Percentiles rank a stretch among this genome's conserved stretches.
phyloP scores from a whole-genome alignment of 2,888 invertebrate genomes.

The Pemphredon lugubris region DNA sequence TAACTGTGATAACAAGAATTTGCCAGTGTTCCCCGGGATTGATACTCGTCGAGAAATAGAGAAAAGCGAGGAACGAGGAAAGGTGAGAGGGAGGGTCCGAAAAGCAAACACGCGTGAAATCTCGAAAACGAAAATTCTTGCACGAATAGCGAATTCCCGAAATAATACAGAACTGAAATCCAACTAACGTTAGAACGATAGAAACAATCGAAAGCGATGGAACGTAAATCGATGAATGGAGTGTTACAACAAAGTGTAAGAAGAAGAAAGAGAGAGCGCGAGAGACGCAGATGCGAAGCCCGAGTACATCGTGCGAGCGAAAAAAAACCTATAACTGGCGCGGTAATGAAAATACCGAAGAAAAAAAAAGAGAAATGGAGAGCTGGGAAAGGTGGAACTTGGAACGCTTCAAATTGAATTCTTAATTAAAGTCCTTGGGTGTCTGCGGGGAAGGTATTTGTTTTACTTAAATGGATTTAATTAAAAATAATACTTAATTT shows the following conservation, averaged over 20 bases:
- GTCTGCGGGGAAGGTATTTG: not conserved
- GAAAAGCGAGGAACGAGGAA: not conserved
- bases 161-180: too few relatives aligned
- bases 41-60: slow-evolving; percentile 19
- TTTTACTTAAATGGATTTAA: not conserved
- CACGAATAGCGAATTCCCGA: not conserved
- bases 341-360: slow-evolving; percentile 14
- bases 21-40: slow-evolving; percentile 7
- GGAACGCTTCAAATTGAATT: slow-evolving; percentile 16
- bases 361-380: too few relatives aligned
- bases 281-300: not conserved
- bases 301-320: not conserved
- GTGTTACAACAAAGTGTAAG: not conserved
- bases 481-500: slow-evolving; percentile 4
- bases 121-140: not conserved
- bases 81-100: not conserved
- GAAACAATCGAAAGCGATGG: too few relatives aligned
- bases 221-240: too few relatives aligned
- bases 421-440: slow-evolving; percentile 17
- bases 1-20: slow-evolving; percentile 14
- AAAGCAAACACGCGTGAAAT: not conserved
- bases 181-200: too few relatives aligned
- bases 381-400: not conserved
- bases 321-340: slow-evolving; percentile 2
- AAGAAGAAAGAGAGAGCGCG: not conserved